A percentile compares a stretch with the other conserved stretches of the same genome.
Evolutionary conservation across 2,797 vertebrate species (phyloP).

Genomic region (Tragelaphus oryx): DNA sequence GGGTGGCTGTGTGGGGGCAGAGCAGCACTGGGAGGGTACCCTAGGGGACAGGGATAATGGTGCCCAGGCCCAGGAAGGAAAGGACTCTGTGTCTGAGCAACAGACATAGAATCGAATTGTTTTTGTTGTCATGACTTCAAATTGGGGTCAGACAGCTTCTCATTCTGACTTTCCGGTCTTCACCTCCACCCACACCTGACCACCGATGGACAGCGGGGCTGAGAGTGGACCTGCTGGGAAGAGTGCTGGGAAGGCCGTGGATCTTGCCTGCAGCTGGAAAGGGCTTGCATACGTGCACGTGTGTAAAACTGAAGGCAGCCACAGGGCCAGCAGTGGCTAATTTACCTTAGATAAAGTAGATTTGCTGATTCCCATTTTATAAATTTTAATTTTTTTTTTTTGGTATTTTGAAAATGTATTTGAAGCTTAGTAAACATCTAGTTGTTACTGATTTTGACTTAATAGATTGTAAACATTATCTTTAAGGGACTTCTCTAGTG

Average conservation of each 20-base stretch:
- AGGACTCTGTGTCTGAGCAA: not conserved
- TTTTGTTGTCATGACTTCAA: not conserved
- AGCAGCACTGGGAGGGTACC: too few relatives aligned
- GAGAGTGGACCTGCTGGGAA: not conserved
- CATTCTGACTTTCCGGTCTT: not conserved
- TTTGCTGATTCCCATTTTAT: not conserved
- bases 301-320: not conserved
- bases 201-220: not conserved
- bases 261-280: not conserved
- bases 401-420: not conserved
- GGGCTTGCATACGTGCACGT: rapidly evolving
- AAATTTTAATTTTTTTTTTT: not conserved
- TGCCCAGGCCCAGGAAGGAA: not conserved
- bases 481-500: not conserved
- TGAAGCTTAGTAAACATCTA: not conserved
- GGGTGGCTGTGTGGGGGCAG: not conserved
- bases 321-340: not conserved
- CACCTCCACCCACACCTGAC: too few relatives aligned
- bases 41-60: not conserved
- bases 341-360: not conserved
- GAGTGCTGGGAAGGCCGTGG: not conserved
- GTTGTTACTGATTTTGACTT: not conserved
- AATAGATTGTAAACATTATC: not conserved
- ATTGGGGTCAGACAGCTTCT: not conserved
- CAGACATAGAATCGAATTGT: not conserved